Conservation (phyloP, 1,140 invertebrate species). For the Sycobia sp. region DNA sequence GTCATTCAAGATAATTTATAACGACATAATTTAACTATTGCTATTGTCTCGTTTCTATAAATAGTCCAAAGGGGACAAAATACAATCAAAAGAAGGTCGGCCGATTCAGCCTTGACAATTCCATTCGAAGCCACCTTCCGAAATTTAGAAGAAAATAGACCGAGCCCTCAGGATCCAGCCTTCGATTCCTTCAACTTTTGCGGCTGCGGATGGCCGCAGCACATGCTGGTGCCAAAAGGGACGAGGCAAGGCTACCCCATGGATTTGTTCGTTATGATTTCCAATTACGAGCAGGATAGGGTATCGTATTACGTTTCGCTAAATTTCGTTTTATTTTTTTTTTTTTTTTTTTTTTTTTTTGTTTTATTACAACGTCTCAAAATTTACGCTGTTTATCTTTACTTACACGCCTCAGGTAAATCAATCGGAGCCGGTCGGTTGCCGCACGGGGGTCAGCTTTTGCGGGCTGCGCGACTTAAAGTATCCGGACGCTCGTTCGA, state of each 20-base stretch:
- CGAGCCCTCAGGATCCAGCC: constrained; percentile 39
- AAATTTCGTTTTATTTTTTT: too few species aligned
- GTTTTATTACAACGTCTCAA: too few species aligned
- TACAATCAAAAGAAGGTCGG: constrained; percentile 62
- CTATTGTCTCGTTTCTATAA: constrained; percentile 13
- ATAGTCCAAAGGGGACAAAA: constrained; percentile 66
- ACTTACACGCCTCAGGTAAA: too few species aligned
- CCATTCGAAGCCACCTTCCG: constrained; percentile 70
- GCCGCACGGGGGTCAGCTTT: constrained; percentile 72
- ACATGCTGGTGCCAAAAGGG: constrained; percentile 82
- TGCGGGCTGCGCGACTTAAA: constrained; percentile 74
- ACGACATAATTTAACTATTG: background rate
- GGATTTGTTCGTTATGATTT: constrained; percentile 81
- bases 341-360: too few species aligned
- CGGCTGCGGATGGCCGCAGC: constrained; percentile 87
- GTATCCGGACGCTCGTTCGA: constrained; percentile 74
- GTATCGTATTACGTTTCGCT: constrained; percentile 57
- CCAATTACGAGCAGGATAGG: constrained; percentile 73
- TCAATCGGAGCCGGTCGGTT: background rate
- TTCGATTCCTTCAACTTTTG: constrained; percentile 58
- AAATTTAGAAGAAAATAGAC: constrained; percentile 59
- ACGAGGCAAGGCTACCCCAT: constrained; percentile 69
- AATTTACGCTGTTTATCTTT: too few species aligned
- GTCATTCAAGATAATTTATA: background rate
- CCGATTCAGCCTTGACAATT: constrained; percentile 68